Base-by-base conservation (phyloP, 2,797 vertebrate species). In the Protonibea diacanthus region DNA sequence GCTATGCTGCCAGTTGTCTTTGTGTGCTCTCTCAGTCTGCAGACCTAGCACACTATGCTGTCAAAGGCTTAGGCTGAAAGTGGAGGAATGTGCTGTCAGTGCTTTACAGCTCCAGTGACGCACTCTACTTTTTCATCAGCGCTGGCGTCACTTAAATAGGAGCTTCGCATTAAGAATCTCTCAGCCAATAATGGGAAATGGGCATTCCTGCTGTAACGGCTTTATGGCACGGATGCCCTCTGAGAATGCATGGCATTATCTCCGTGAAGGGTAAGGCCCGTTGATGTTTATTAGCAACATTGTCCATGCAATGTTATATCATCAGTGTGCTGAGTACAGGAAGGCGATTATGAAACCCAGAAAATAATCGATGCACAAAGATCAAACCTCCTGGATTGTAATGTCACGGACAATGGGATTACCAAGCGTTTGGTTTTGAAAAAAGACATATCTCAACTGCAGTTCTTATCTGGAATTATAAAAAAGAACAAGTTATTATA, bases 81-180 rank as follows among this genome's bases (percentile, higher is more conserved):
- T 71, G 51, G 47, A 86, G 85, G 84, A 91, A 86, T 85, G 87
- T 87, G 75, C 76, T 17, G 81, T 87, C 89, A 84, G 66, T 53
- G 84, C 51, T 82, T 86, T 60, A 76, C 83, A 85, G 91, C 85
- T 74, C 68, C 18, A 64, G 83, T 94, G 93, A 94, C 92, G 90
- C 91, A 91, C 84, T 83, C 71, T 7, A 49, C 78, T 86, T 89
- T 89, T 86, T 85, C 82, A 90, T 88, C 92, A 86, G 80, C 33
- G 10, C 80, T 87, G 76, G 74, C 88, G 58, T 93, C 90, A 91
- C 85, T 80, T 45, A 52, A 84, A 76, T 82, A 64, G 75, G 62
- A 71, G 86, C 75, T 57, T 70, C n/a, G 44, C 82, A 77, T 85
- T 75, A 67, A 86, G 62, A 66, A 71, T 42, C 76, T 71, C 85